Evolutionary conservation across 2,888 invertebrate genomes (phyloP).

Genomic region (Cephonodes hylas): DNA sequence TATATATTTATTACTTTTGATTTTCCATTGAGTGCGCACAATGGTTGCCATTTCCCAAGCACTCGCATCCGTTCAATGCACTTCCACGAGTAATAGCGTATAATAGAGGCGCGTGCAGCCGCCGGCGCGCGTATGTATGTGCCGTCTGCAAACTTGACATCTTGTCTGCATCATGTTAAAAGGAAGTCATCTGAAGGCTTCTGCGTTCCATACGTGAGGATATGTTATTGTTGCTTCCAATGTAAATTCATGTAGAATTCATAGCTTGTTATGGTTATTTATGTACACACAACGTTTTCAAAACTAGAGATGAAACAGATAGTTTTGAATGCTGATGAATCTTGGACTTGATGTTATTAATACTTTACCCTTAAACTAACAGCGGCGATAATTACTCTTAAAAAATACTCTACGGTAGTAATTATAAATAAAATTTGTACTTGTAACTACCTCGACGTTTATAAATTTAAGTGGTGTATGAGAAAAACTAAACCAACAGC

Average conservation of each 20-base stretch:
- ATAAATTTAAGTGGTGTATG: constrained; percentile 20
- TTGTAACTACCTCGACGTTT: constrained; percentile 21
- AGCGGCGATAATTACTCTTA: neutral
- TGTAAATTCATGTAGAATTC: neutral
- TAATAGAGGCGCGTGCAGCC: constrained; percentile 6
- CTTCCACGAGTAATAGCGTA: neutral
- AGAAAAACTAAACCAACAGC: constrained; percentile 24
- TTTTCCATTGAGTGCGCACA: neutral
- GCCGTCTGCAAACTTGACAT: constrained; percentile 9
- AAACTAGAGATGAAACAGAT: neutral
- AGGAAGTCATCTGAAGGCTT: constrained; percentile 3
- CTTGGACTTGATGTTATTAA: neutral
- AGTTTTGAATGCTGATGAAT: neutral
- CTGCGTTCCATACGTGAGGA: neutral
- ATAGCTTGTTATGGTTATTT: neutral
- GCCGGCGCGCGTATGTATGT: neutral
- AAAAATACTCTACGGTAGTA: neutral
- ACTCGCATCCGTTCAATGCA: constrained; percentile 8
- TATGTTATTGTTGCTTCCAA: neutral
- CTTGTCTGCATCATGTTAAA: neutral
- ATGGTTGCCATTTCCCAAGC: constrained; percentile 1
- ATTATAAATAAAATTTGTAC: neutral
- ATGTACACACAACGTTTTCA: neutral
- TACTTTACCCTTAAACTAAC: neutral
- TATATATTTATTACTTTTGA: neutral